Base-by-base conservation (phyloP, 2,113 vertebrate genomes). In the Clarias gariepinus region DNA sequence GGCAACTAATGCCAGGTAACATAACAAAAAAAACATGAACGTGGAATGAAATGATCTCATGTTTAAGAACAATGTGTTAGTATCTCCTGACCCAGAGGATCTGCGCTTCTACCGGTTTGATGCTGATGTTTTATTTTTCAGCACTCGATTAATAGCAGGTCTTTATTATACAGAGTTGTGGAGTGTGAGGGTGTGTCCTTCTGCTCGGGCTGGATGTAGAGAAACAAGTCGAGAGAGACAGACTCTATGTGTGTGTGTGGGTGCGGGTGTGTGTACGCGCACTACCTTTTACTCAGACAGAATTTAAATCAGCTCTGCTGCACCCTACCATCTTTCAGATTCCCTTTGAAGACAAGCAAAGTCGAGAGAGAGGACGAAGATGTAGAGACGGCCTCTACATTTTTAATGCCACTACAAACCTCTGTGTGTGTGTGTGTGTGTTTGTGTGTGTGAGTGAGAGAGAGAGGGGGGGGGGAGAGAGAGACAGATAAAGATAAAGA, bases 261-360 rank as follows among this genome's bases (percentile, higher is more conserved):
- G 55, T 80, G 78, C 36, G n/a, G 10, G 53, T 79, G 53, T 33
- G 55, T 23, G 23, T 23, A 18, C 10, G 15, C 3, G 19, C 78
- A 60, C 81, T 71, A 47, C 79, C 88, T 85, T 79, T 74, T 88
- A 91, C 90, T 90, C 86, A 58, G 63, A 87, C 90, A 88, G 91
- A 90, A 91, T 92, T 89, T 91, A 84, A 92, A 89, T 91, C 23
- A 83, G 88, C 57, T 81, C 81, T 79, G 82, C 88, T 87, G 80
- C 80, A 87, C 88, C 89, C 71, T n/a, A 25, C 55, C 82, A 81
- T 87, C 84, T 90, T 85, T 78, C 69, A 60, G 30, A 91, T 89
- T 91, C 89, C 76, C 90, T 92, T 91, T 91, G 90, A 91, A 88
- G 90, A 84, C 66, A 33, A 71, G 69, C 55, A 58, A 55, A 83